Evolutionary conservation across 2,797 vertebrate genomes (phyloP).

Genomic region (Tauraco hartlaubi): DNA sequence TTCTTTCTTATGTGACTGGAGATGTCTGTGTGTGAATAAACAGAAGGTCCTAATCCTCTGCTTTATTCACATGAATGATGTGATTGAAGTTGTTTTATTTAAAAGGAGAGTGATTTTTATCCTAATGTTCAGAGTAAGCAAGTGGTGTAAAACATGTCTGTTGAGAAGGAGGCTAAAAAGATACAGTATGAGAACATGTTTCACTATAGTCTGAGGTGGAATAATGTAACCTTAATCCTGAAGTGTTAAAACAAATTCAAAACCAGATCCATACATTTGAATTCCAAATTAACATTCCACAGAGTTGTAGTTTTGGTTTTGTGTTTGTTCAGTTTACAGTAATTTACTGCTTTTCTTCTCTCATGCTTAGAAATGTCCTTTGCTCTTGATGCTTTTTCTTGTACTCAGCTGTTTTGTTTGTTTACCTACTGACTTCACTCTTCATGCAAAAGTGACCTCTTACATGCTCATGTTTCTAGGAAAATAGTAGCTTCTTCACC

Average conservation of each 20-base stretch:
- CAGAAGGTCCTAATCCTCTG: neutral
- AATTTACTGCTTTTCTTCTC: neutral
- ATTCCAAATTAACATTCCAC: neutral
- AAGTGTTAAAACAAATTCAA: neutral
- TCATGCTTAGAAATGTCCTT: neutral
- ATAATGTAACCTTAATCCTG: slow-evolving; percentile 12
- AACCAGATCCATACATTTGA: neutral
- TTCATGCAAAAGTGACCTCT: neutral
- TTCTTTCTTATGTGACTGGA: neutral
- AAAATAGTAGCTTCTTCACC: neutral
- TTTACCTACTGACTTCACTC: neutral
- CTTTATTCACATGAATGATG: neutral
- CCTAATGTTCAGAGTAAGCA: neutral
- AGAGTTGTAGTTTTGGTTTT: neutral
- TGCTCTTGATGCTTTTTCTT: neutral
- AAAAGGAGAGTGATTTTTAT: neutral
- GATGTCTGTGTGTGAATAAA: neutral
- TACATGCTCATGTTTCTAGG: neutral
- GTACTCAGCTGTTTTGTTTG: neutral
- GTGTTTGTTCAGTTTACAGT: neutral
- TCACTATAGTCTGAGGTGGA: neutral
- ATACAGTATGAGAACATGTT: neutral
- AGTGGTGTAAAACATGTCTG: neutral
- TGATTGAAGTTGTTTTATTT: neutral
- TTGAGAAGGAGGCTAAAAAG: neutral